Evolutionary conservation across 2,888 invertebrate species (phyloP).

Genomic region (Cremastinae sp.): DNA sequence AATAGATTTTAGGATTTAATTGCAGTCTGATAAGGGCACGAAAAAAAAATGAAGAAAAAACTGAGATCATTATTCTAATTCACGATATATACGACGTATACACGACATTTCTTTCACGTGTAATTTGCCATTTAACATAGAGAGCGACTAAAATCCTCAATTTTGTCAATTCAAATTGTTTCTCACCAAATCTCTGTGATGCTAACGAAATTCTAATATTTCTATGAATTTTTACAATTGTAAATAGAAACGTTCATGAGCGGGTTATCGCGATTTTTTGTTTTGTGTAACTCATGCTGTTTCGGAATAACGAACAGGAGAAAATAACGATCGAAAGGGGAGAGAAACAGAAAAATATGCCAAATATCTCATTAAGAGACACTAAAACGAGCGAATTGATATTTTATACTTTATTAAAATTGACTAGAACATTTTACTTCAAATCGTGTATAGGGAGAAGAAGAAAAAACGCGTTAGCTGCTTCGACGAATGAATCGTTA

Average conservation of each 20-base stretch:
- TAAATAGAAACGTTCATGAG: slow-evolving; percentile 37
- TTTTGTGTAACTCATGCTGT: slow-evolving; percentile 26
- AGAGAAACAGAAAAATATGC: slow-evolving; percentile 33
- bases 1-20: slow-evolving; percentile 48
- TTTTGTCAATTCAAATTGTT: slow-evolving; percentile 44
- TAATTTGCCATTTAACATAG: slow-evolving; percentile 33
- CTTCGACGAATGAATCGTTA: slow-evolving; percentile 32
- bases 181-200: slow-evolving; percentile 56
- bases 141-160: slow-evolving; percentile 22
- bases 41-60: slow-evolving; percentile 11
- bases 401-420: slow-evolving; percentile 20
- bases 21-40: background rate
- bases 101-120: slow-evolving; percentile 17
- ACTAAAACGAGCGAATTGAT: slow-evolving; percentile 28
- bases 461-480: slow-evolving; percentile 13
- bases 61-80: slow-evolving; percentile 21
- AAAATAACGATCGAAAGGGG: background rate
- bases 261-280: slow-evolving; percentile 30
- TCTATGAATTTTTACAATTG: slow-evolving; percentile 48
- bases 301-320: slow-evolving; percentile 9
- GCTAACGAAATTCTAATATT: slow-evolving; percentile 55
- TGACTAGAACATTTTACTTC: slow-evolving; percentile 32
- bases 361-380: slow-evolving; percentile 38
- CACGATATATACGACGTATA: slow-evolving; percentile 10
- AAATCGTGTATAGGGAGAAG: too few relatives aligned